A percentile compares a stretch with the other conserved stretches of the same genome.
Conservation (phyloP, 2,888 invertebrate species). For the Diaprepes abbreviatus region DNA sequence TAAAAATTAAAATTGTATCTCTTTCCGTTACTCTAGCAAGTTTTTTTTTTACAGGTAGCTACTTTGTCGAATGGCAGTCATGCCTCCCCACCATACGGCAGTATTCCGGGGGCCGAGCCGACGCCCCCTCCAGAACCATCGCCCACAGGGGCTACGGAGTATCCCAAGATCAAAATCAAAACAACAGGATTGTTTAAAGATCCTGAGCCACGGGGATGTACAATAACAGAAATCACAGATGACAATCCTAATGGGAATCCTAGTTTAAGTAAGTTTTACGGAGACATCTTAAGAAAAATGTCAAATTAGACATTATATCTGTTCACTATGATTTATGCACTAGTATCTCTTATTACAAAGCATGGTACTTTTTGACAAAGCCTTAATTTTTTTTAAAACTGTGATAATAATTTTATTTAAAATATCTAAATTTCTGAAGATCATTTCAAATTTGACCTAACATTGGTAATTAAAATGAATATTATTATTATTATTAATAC, state of each 20-base stretch:
- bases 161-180: conserved; percentile 66
- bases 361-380: too few species aligned
- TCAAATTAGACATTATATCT: too few species aligned
- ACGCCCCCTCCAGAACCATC: conserved; percentile 63
- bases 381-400: too few species aligned
- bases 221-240: conserved; percentile 65
- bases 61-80: conserved; percentile 29
- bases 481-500: conserved; percentile 12
- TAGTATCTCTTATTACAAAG: too few species aligned
- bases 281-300: too few species aligned
- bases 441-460: too few species aligned
- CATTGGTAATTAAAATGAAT: not conserved
- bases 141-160: conserved; percentile 55
- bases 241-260: conserved; percentile 62
- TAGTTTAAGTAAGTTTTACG: conserved; percentile 53
- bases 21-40: too few species aligned
- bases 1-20: too few species aligned
- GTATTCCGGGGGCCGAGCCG: conserved; percentile 63
- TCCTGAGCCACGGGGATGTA: conserved; percentile 52
- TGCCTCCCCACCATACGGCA: conserved; percentile 54
- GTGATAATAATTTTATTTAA: too few species aligned
- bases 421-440: too few species aligned
- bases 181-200: conserved; percentile 63
- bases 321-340: too few species aligned
- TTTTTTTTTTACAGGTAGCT: conserved; percentile 26